Conservation (phyloP, 2,888 invertebrate genomes). For the Ochropleura leucogaster region DNA sequence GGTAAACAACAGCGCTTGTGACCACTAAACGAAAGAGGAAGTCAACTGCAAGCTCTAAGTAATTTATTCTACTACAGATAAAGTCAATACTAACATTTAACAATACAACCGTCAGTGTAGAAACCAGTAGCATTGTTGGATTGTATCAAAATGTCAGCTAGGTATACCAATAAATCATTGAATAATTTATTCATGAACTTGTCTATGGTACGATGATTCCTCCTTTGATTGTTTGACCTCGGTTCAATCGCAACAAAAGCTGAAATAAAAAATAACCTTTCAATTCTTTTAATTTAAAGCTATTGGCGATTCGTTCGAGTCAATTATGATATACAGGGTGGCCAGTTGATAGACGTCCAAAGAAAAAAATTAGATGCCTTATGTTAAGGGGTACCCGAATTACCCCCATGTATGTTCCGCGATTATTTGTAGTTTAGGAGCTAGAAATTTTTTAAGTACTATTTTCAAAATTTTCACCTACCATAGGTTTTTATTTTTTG, state of each 20-base stretch:
- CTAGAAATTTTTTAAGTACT: too few relatives aligned
- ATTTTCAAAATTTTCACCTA: too few relatives aligned
- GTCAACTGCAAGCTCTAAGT: not conserved
- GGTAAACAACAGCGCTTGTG: not conserved
- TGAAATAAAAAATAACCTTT: constrained; percentile 11
- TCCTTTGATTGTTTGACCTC: not conserved
- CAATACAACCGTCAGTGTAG: constrained; percentile 24
- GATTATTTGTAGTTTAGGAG: too few relatives aligned
- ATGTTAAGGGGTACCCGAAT: too few relatives aligned
- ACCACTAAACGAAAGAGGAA: not conserved
- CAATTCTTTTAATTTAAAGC: constrained; percentile 13
- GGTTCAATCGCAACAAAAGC: not conserved
- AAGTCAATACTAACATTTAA: constrained; percentile 32
- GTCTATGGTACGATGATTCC: constrained; percentile 8
- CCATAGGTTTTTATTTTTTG: too few relatives aligned
- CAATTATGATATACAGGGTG: too few relatives aligned
- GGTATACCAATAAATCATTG: constrained; percentile 31
- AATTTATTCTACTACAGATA: constrained; percentile 13
- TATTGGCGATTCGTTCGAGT: constrained; percentile 12
- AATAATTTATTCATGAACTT: constrained; percentile 48
- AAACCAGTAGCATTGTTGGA: constrained; percentile 37
- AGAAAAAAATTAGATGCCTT: too few relatives aligned
- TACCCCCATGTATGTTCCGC: too few relatives aligned
- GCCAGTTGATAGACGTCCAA: too few relatives aligned
- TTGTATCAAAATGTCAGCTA: constrained; percentile 38